These are phyloP conservation scores for Drosophila stalkeri DNA, from an alignment of 2,888 invertebrate species.

Conservation along the genomic window DNA sequence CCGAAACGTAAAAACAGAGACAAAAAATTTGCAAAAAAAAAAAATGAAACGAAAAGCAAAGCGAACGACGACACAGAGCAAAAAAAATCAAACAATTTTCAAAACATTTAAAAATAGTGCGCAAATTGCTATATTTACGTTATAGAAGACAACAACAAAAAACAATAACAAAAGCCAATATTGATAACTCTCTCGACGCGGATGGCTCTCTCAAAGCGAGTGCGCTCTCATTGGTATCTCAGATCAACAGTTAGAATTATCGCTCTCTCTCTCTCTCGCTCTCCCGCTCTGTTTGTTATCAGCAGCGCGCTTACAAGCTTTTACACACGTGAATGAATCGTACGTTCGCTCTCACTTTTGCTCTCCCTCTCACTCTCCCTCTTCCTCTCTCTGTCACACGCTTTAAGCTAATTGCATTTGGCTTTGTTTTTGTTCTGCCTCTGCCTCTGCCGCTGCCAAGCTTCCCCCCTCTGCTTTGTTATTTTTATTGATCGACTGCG, in stretches of 20 bases:
- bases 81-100: slow-evolving; percentile 58
- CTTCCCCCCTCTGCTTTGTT: slow-evolving; percentile 9
- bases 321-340: slow-evolving; percentile 66
- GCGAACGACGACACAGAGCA: slow-evolving; percentile 28
- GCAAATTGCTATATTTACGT: slow-evolving; percentile 80
- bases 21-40: slow-evolving; percentile 15
- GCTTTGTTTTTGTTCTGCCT: slow-evolving; percentile 31
- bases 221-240: neutral
- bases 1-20: slow-evolving; percentile 19
- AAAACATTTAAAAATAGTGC: slow-evolving; percentile 82
- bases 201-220: neutral
- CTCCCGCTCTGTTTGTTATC: slow-evolving; percentile 48
- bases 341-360: neutral
- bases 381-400: slow-evolving; percentile 1
- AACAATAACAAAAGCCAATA: slow-evolving; percentile 43
- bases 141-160: slow-evolving; percentile 27
- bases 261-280: slow-evolving; percentile 11
- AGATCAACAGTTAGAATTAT: slow-evolving; percentile 37
- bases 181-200: slow-evolving; percentile 36
- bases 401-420: slow-evolving; percentile 65
- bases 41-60: slow-evolving; percentile 9
- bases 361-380: slow-evolving; percentile 2
- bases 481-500: slow-evolving; percentile 63
- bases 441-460: slow-evolving; percentile 5
- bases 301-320: slow-evolving; percentile 56